Evolutionary conservation across 2,797 vertebrate genomes (phyloP).

Genomic region (Rhynchonycteris naso): DNA sequence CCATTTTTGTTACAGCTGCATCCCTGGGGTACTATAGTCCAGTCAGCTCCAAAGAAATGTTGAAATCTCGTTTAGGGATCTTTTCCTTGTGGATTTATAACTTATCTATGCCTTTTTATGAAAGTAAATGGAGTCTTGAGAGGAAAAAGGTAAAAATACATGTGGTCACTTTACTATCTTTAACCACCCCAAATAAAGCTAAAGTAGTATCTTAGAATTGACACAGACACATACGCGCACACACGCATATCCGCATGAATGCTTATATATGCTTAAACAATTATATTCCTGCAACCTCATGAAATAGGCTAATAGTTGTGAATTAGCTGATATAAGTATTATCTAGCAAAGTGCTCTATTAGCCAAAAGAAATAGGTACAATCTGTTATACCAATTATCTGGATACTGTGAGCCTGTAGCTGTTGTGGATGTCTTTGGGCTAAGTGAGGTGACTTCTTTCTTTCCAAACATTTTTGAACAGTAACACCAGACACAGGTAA

Average conservation of each 20-base stretch:
- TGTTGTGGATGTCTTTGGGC: not conserved
- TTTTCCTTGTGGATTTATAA: not conserved
- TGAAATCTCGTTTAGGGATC: not conserved
- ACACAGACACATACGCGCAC: not conserved
- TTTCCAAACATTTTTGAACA: not conserved
- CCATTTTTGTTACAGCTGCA: not conserved
- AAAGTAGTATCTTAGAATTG: not conserved
- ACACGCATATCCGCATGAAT: fast-evolving
- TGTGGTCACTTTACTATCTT: not conserved
- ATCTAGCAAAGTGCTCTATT: not conserved
- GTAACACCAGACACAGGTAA: not conserved
- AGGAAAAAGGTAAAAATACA: not conserved
- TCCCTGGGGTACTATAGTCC: not conserved
- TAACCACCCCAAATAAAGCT: conserved; percentile 1
- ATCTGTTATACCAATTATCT: not conserved
- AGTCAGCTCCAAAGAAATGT: not conserved
- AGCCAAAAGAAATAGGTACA: not conserved
- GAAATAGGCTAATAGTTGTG: not conserved
- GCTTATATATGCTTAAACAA: not conserved
- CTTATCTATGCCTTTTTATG: not conserved
- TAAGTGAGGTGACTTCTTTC: not conserved
- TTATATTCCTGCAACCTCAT: not conserved
- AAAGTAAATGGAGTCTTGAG: not conserved
- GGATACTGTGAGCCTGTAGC: not conserved
- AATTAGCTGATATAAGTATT: conserved; percentile 36